Base-by-base conservation (phyloP, 1,140 invertebrate species). In the Drosophila arawakana region DNA sequence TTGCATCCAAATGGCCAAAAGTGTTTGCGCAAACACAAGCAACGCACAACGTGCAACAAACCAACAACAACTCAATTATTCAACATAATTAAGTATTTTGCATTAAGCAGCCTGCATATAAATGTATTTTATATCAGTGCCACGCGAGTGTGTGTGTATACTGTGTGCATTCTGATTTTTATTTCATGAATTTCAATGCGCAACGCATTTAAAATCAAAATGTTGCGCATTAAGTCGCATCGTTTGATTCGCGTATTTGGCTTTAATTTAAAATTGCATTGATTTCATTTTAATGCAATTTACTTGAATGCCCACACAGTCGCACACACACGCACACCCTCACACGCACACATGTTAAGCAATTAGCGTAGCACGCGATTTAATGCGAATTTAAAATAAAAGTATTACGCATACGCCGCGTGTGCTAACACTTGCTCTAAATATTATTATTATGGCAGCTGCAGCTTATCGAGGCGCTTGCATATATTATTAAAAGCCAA, bases 31-130 rank as follows among this genome's bases (percentile, higher is more conserved):
- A 81, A 83, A 81, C 80, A 83, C 25, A 30, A 30, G 25, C 25
- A 30, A 25, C 25, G 4, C 25, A 25, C 25, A 25, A 25, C 25
- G 25, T 25, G 68, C 79, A 70, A 43, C 75, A 59, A 30, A 76
- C 39, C 49, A 73, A 85, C 83, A 86, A 80, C 80, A 86, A 86
- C 83, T 86, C 83, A 88, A 86, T 86, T 86, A 86, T 88, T 86
- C 83, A 86, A 86, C 83, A 86, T 86, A 86, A 86, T 86, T 86
- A 86, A 86, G 83, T 86, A 86, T 86, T 88, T 86, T 89, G 84
- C 83, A 86, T 86, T 86, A 88, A 86, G 73, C 80, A 73, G 78
- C 66, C 61, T 65, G 82, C 74, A 79, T 81, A 74, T 62, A 70
- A 73, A 76, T 79, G 65, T 63, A 61, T 68, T 60, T 54, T 30